Evolutionary conservation across 2,888 invertebrate species (phyloP).

Genomic region (Melinaea marsaeus): DNA sequence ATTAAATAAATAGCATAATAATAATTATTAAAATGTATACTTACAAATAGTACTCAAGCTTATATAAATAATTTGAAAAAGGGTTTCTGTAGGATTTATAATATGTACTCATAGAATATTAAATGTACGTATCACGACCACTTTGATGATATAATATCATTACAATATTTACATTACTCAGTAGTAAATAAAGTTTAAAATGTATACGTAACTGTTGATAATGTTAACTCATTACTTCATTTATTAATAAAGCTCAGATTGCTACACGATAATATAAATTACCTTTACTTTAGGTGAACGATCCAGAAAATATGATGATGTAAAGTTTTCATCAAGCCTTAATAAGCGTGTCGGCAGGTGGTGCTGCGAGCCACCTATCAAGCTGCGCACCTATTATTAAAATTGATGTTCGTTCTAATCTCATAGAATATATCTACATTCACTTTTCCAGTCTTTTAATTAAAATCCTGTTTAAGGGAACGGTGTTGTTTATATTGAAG

Average conservation of each 20-base stretch:
- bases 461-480: slow-evolving; percentile 2
- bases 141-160: too few relatives aligned
- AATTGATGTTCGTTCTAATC: slow-evolving; percentile 33
- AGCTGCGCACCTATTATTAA: slow-evolving; percentile 44
- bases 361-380: slow-evolving; percentile 31
- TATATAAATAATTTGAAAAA: too few relatives aligned
- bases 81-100: too few relatives aligned
- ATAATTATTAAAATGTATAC: too few relatives aligned
- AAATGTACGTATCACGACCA: too few relatives aligned
- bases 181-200: slow-evolving; percentile 44
- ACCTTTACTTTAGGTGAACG: slow-evolving; percentile 73
- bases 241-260: slow-evolving; percentile 70
- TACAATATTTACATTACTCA: not conserved
- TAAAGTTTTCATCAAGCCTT: slow-evolving; percentile 67
- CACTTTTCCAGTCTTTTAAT: slow-evolving; percentile 28
- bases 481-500: not conserved
- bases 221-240: slow-evolving; percentile 71
- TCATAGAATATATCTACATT: slow-evolving; percentile 30
- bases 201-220: slow-evolving; percentile 66
- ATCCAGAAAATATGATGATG: slow-evolving; percentile 74
- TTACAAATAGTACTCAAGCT: too few relatives aligned
- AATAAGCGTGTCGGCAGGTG: slow-evolving; percentile 50
- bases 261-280: slow-evolving; percentile 71
- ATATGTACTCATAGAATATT: too few relatives aligned
- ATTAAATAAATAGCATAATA: too few relatives aligned